These are phyloP conservation scores for Caenorhabditis tropicalis DNA, from an alignment of 1,140 invertebrate genomes.

Conservation along the genomic window DNA sequence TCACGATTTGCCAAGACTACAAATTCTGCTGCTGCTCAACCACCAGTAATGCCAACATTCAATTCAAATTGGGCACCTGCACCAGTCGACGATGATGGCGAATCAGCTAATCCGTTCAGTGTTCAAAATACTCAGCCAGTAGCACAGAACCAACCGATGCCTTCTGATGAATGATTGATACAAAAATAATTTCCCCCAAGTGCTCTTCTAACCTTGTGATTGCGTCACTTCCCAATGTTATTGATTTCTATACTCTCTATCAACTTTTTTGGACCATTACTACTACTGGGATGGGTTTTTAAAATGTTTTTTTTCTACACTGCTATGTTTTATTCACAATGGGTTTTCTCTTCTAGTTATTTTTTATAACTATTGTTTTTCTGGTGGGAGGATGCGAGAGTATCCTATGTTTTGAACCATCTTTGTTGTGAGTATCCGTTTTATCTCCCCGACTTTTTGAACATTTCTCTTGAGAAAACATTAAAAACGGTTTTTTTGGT, in stretches of 20 bases:
- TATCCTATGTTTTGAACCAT: background rate
- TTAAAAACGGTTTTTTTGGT: background rate
- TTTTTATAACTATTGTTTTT: background rate
- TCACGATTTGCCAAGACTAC: background rate
- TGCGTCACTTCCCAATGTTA: background rate
- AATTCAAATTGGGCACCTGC: background rate
- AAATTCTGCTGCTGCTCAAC: background rate
- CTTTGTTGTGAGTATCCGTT: background rate
- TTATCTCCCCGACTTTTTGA: background rate
- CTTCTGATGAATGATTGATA: background rate
- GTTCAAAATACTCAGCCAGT: slow-evolving; percentile 32
- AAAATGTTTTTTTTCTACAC: too few relatives aligned
- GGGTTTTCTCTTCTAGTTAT: background rate
- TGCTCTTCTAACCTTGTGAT: background rate
- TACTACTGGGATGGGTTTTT: slow-evolving; percentile 21
- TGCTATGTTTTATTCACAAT: background rate
- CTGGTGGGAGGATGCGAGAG: background rate
- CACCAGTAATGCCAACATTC: background rate
- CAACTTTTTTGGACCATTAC: background rate
- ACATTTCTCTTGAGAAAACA: background rate
- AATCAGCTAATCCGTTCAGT: slow-evolving; percentile 41
- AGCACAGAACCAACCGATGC: background rate
- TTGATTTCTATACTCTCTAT: background rate
- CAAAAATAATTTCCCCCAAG: too few relatives aligned
- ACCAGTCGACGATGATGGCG: background rate